Evolutionary conservation across 2,113 vertebrate genomes (phyloP), one percentile per base, ranked within the genome.

Genomic region (Paramisgurnus dabryanus): DNA sequence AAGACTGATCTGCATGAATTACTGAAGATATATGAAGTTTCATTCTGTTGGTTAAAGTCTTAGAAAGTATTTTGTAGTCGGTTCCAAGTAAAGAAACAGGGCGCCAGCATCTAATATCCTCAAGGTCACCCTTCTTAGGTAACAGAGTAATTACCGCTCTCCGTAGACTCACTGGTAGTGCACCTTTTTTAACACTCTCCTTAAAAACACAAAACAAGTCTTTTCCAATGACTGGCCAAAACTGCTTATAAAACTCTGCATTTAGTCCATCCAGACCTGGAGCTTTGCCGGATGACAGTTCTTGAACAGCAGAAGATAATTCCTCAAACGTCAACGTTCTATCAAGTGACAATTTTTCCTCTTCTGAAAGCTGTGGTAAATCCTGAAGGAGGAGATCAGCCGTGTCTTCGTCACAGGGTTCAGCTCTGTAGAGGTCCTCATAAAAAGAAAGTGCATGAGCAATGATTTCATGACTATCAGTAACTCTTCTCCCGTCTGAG

Each of bases 41-140:
- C 3, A 75, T 9, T 34, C 71, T 67, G 8, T 81, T 80, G 4
- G 69, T 65, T 39, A 81, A 17, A 1, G 8, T 47, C 50, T 43
- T 79, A 0, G 66, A 79, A 4, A 79, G 12, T 11, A 70, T 66
- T 22, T 78, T 58, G 5, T 64, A 73, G 6, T 72, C 45, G 13
- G 49, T 18, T 4, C 43, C 49, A 4, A 67, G 55, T 4, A 80
- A 15, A 8, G 70, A 63, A 4, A 74, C 61, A 1, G 79, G 70
- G 2, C 49, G 13, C 60, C 58, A 80, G 22, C 27, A 34, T 34
- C 27, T 34, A 34, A 34, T 34, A 34, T 34, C 27, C 27, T 34
- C 27, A 34, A 34, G 27, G 27, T 34, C 27, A 34, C 27, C 27
- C 1, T 34, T 34, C 27, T 34, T 34, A 34, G 27, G 27, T 34